These are phyloP conservation scores for Agonopterix arenella DNA, from an alignment of 2,888 invertebrate genomes.

Conservation along the genomic window DNA sequence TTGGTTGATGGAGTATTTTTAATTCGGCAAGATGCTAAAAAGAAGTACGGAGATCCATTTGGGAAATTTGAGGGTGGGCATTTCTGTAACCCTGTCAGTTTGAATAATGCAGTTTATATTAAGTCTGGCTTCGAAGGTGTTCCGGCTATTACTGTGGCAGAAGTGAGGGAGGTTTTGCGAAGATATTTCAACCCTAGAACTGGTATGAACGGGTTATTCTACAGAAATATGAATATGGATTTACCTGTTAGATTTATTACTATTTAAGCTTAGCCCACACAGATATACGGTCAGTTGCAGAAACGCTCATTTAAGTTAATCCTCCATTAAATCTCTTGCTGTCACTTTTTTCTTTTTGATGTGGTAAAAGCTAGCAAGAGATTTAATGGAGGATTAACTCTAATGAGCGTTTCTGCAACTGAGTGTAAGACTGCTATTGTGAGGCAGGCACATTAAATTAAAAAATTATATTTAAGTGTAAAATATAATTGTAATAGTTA, in stretches of 20 bases:
- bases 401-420: too few species aligned
- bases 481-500: too few species aligned
- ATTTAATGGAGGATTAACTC: too few species aligned
- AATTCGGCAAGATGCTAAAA: constrained; percentile 85
- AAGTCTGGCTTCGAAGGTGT: constrained; percentile 80
- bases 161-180: constrained; percentile 89
- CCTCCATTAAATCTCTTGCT: too few species aligned
- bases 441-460: too few species aligned
- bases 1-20: constrained; percentile 90
- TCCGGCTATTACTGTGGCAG: constrained; percentile 84
- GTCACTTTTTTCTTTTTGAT: too few species aligned
- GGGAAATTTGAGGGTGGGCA: constrained; percentile 80
- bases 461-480: too few species aligned
- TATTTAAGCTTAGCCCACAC: constrained; percentile 22
- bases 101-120: constrained; percentile 73
- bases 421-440: too few species aligned
- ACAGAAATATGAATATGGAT: constrained; percentile 64
- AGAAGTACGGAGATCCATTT: constrained; percentile 82
- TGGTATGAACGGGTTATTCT: constrained; percentile 73
- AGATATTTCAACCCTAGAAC: constrained; percentile 81
- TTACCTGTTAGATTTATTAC: constrained; percentile 53
- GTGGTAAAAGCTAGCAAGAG: too few species aligned
- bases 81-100: constrained; percentile 79
- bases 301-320: too few species aligned
- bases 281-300: too few species aligned